Base-by-base conservation (phyloP, 2,888 invertebrate genomes). In the Ennomos fuscantarius region DNA sequence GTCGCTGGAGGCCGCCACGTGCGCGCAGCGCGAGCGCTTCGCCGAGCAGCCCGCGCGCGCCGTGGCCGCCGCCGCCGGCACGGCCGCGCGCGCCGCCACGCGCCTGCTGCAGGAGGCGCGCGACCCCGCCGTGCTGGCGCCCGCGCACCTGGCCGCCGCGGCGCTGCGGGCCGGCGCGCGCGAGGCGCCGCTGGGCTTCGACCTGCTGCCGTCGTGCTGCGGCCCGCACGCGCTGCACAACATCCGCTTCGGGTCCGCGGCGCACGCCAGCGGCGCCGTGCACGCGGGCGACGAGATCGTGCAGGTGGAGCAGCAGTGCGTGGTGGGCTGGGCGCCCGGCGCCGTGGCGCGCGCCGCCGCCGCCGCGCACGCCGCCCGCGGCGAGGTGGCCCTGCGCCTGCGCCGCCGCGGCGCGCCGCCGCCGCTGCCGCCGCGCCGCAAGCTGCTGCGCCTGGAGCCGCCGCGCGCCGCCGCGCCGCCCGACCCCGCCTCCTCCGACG, bases 201-300 rank as follows among this genome's bases (percentile, higher is more conserved):
- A 95, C 79, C 96, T 99, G 69, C 94, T 96, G 77, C 96, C 98
- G 9, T 96, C 96, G 40, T 97, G 96, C 86, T 96, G 96, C 83
- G 95, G 95, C 0, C 93, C 84, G 69, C 86, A 84, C 79, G 96
- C 97, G 80, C 96, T 99, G 57, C 96, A 96, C 12, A 96, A 97
- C 79, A 96, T 99, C 51, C 97, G 97, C 81, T 96, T 96, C 85
- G 96, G 97, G 75, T 97, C 98, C 47, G 97, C 98, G 1, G 98
- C 99, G 39, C 98, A 98, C 88, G 95, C 96, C 35, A 97, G 97
- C 70, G 97, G 97, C 1, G 97, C 97, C 89, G 96, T 99, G 76
- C 98, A 98, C 86, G 96, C 96, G 72, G 99, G 99, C 0, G 99
- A 99, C 88, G 99, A 99, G 93, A 97, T 99, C 70, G 96, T 99